Evolutionary conservation across 2,113 vertebrate species (phyloP).

Genomic region (Nycticebus coucang): DNA sequence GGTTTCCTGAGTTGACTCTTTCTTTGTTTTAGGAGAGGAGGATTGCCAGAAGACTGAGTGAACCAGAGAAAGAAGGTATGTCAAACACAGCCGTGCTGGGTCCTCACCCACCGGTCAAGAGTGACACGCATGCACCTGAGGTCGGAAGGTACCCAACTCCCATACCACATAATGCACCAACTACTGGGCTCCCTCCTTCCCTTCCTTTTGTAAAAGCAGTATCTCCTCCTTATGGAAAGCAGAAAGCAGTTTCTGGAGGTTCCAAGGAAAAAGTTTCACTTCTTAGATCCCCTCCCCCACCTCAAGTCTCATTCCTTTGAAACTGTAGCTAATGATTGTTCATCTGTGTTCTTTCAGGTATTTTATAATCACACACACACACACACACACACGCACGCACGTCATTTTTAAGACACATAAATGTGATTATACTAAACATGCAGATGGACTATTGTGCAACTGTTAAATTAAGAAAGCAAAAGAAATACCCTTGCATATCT

Average conservation of each 20-base stretch:
- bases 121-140: not conserved
- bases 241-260: not conserved
- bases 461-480: constrained; percentile 17
- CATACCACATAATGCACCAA: not conserved
- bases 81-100: not conserved
- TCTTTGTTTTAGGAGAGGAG: not conserved
- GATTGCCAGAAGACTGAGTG: not conserved
- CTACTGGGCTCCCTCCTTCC: not conserved
- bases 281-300: not conserved
- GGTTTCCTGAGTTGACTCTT: not conserved
- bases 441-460: not conserved
- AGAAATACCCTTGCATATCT: not conserved
- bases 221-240: not conserved
- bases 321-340: not conserved
- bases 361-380: not conserved
- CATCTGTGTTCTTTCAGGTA: not conserved
- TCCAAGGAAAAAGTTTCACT: not conserved
- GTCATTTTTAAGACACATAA: not conserved
- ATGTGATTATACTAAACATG: not conserved
- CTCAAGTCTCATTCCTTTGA: not conserved
- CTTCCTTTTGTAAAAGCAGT: not conserved
- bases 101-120: not conserved
- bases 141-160: not conserved
- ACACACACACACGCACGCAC: too few species aligned
- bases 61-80: not conserved